Conservation (phyloP, 1,140 invertebrate genomes). For the Drosophila mayri region DNA sequence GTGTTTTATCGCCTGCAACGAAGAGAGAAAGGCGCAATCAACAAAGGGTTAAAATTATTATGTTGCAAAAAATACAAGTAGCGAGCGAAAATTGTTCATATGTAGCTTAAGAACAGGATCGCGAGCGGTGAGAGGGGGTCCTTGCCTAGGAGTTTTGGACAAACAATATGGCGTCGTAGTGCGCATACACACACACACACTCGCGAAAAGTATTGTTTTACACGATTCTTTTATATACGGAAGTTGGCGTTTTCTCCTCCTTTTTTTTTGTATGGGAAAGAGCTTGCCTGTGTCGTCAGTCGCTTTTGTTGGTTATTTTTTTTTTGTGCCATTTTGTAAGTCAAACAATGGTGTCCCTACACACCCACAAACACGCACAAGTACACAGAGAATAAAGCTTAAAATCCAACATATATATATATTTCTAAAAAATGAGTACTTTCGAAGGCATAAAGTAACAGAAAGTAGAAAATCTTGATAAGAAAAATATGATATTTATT, state of each 20-base stretch:
- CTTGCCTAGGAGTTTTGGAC: constrained; percentile 51
- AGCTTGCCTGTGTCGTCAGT: constrained; percentile 58
- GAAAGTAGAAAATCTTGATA: background rate
- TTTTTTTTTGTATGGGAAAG: constrained; percentile 31
- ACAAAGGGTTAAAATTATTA: constrained; percentile 73
- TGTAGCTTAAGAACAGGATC: constrained; percentile 25
- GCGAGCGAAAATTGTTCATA: constrained; percentile 32
- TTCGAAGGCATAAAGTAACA: background rate
- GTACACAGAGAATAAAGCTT: constrained; percentile 1
- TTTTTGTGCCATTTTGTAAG: constrained; percentile 79
- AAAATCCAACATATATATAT: no score
- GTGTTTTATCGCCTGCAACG: constrained; percentile 91
- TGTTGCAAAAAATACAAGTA: constrained; percentile 55
- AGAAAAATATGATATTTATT: no score
- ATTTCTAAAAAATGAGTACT: background rate
- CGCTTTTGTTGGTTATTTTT: constrained; percentile 66
- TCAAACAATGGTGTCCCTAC: constrained; percentile 71
- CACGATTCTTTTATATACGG: constrained; percentile 79
- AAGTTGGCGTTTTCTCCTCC: constrained; percentile 67
- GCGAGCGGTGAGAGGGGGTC: background rate
- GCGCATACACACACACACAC: constrained; percentile 7
- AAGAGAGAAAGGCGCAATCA: constrained; percentile 30
- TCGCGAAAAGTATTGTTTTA: constrained; percentile 76
- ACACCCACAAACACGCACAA: constrained; percentile 24
- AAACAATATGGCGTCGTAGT: constrained; percentile 69